A percentile compares a stretch with the other conserved stretches of the same genome.
Conservation (phyloP, 2,113 vertebrate genomes). For the Anoplopoma fimbria region DNA sequence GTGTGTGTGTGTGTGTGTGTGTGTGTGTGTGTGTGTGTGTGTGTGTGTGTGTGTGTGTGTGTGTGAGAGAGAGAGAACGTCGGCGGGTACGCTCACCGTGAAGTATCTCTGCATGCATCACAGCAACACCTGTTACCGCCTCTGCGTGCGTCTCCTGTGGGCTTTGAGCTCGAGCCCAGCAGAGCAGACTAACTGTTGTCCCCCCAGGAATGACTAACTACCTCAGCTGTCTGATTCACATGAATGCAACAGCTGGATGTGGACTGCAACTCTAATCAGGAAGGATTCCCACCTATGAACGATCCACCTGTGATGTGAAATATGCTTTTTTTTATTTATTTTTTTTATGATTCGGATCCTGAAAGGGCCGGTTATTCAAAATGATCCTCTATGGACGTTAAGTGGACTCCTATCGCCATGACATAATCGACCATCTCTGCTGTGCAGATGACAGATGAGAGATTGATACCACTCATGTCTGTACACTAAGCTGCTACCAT, state of each 20-base stretch:
- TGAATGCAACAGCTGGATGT: conserved; percentile 70
- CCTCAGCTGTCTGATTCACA: conserved; percentile 66
- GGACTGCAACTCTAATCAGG: conserved; percentile 53
- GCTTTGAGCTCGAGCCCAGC: conserved; percentile 56
- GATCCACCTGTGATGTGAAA: conserved; percentile 56
- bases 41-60: neutral
- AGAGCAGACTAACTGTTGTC: conserved; percentile 59
- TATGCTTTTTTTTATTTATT: neutral
- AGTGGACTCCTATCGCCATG: neutral
- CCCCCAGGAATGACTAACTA: conserved; percentile 72
- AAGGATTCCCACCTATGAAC: conserved; percentile 55
- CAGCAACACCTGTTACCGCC: conserved; percentile 74
- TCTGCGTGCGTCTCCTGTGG: conserved; percentile 50
- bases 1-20: neutral
- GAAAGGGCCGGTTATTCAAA: neutral
- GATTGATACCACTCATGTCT: neutral
- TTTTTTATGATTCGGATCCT: neutral
- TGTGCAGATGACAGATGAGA: neutral
- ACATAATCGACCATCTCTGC: neutral
- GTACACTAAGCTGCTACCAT: neutral
- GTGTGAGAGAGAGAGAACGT: conserved; percentile 13
- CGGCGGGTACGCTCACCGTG: conserved; percentile 59
- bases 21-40: neutral
- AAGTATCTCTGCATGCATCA: conserved; percentile 59
- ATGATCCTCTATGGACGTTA: neutral